Percentiles rank a stretch among this genome's conserved stretches.
These are phyloP conservation scores for Polypterus bichir DNA, from an alignment of 2,113 vertebrate genomes.

Conservation along the genomic window DNA sequence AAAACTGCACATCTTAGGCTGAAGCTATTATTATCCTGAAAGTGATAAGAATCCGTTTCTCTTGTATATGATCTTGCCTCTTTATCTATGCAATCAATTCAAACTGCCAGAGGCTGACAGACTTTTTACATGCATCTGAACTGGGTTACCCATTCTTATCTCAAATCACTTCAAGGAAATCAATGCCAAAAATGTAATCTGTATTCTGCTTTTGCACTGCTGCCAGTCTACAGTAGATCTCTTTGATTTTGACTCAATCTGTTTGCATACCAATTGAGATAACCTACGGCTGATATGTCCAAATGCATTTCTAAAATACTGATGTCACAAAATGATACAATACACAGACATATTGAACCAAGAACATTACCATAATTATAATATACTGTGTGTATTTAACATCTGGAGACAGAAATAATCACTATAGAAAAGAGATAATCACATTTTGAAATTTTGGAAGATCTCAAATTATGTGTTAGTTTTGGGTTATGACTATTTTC, in stretches of 20 bases:
- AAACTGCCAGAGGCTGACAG: not conserved
- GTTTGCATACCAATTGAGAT: not conserved
- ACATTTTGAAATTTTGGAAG: no score
- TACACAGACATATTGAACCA: not conserved
- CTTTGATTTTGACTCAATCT: not conserved
- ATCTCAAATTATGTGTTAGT: no score
- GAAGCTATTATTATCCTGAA: not conserved
- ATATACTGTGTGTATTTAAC: no score
- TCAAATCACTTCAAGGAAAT: not conserved
- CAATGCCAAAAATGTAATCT: not conserved
- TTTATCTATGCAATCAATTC: not conserved
- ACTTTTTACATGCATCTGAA: not conserved
- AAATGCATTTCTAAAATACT: not conserved
- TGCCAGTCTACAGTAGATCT: not conserved
- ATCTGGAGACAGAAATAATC: no score
- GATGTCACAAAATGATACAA: not conserved
- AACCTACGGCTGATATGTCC: not conserved
- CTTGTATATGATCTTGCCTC: not conserved
- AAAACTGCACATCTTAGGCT: no score
- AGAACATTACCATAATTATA: no score
- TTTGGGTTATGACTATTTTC: no score
- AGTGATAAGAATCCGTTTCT: not conserved
- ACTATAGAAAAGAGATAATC: no score
- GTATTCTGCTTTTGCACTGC: not conserved
- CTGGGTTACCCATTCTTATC: not conserved